These are phyloP conservation scores for Colinus virginianus DNA, from an alignment of 2,113 vertebrate species.

Conservation along the genomic window DNA sequence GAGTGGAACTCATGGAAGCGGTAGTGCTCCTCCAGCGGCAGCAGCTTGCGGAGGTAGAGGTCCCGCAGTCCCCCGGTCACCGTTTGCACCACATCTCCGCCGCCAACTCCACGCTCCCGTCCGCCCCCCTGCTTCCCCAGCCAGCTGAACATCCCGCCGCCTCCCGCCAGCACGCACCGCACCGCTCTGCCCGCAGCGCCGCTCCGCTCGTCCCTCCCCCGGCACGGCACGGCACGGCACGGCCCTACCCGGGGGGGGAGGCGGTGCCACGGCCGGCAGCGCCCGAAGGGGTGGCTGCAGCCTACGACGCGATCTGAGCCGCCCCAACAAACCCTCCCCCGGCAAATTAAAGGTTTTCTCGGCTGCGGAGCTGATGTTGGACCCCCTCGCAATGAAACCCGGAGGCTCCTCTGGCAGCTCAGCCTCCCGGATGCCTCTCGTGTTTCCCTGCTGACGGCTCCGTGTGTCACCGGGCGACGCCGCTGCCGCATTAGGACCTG, in stretches of 20 bases:
- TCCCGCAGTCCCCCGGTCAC: conserved; percentile 91
- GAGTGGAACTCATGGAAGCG: conserved; percentile 99
- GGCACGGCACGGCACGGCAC: no score
- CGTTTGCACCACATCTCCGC: conserved; percentile 91
- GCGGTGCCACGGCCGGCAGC: neutral
- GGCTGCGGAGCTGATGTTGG: neutral
- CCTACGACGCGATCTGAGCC: neutral
- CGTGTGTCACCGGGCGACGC: neutral
- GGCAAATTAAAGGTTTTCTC: neutral
- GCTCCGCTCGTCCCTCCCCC: neutral
- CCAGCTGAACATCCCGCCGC: conserved; percentile 88
- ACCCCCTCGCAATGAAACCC: neutral
- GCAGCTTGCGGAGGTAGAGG: conserved; percentile 92
- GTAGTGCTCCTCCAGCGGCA: conserved; percentile 95
- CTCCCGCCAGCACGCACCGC: no score
- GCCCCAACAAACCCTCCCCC: no score
- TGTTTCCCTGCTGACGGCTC: neutral
- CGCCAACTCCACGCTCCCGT: conserved; percentile 63
- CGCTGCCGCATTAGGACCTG: neutral
- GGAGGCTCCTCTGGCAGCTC: neutral
- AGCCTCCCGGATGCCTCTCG: neutral
- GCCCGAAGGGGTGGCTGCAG: neutral
- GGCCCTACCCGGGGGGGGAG: neutral
- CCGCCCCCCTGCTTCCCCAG: conserved; percentile 84
- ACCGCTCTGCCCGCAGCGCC: neutral